Conservation (phyloP, 2,888 invertebrate genomes). For the Gari tellinella region DNA sequence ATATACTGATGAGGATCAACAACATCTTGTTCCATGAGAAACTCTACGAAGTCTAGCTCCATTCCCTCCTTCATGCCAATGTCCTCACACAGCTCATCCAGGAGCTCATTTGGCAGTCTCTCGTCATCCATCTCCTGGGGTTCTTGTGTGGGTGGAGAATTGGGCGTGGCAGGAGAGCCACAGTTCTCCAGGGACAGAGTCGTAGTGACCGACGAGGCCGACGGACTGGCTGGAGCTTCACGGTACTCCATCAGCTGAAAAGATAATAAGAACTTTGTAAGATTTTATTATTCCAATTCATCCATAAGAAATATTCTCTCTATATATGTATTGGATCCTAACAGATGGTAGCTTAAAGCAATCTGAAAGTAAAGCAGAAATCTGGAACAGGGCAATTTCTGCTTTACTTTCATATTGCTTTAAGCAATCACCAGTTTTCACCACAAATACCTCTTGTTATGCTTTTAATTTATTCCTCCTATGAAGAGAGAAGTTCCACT, state of each 20-base stretch:
- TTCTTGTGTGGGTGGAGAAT: slow-evolving; percentile 66
- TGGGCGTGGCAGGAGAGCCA: slow-evolving; percentile 76
- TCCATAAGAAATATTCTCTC: too few relatives aligned
- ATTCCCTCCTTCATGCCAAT: slow-evolving; percentile 84
- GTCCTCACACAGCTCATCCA: slow-evolving; percentile 84
- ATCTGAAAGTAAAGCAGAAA: too few relatives aligned
- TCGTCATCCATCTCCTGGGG: slow-evolving; percentile 74
- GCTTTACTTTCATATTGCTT: too few relatives aligned
- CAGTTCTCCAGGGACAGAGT: slow-evolving; percentile 73
- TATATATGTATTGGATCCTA: too few relatives aligned
- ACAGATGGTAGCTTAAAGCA: too few relatives aligned
- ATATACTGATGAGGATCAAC: slow-evolving; percentile 76
- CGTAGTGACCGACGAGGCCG: slow-evolving; percentile 73
- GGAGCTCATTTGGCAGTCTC: slow-evolving; percentile 79
- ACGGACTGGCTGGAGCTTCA: slow-evolving; percentile 76
- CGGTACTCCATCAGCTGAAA: slow-evolving; percentile 81
- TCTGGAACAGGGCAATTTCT: too few relatives aligned
- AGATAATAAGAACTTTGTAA: too few relatives aligned
- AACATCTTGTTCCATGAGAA: slow-evolving; percentile 79
- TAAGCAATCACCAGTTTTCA: too few relatives aligned
- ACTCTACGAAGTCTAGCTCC: slow-evolving; percentile 83
- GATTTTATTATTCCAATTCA: too few relatives aligned
- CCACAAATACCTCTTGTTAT: too few relatives aligned
- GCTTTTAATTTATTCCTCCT: too few relatives aligned
- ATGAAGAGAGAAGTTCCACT: too few relatives aligned